Conservation (phyloP, 2,888 invertebrate genomes). For the Agriopis aurantiaria region DNA sequence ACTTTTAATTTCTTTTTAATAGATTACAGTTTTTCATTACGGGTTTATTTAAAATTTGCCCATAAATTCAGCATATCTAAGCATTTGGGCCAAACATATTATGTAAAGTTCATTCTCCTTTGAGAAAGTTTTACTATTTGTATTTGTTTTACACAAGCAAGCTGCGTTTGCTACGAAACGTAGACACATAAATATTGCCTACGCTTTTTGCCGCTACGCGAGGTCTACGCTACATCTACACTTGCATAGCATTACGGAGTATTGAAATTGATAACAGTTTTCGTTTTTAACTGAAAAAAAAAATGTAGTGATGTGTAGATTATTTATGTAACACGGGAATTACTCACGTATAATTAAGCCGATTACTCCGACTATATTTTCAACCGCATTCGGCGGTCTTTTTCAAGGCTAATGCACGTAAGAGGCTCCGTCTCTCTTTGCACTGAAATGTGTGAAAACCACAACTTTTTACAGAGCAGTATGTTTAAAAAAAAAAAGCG, state of each 20-base stretch:
- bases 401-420: too few species aligned
- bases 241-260: not conserved
- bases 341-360: too few species aligned
- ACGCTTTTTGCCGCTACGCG: not conserved
- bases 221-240: not conserved
- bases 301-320: too few species aligned
- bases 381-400: too few species aligned
- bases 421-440: too few species aligned
- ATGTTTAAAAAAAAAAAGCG: too few species aligned
- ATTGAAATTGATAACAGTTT: not conserved
- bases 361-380: too few species aligned
- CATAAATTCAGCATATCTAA: not conserved
- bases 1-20: constrained; percentile 3
- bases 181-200: not conserved
- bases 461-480: too few species aligned
- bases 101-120: not conserved
- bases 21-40: not conserved
- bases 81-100: not conserved
- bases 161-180: not conserved
- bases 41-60: not conserved
- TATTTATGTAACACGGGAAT: too few species aligned
- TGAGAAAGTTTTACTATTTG: not conserved
- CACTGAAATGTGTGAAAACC: too few species aligned
- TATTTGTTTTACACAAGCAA: not conserved
- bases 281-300: too few species aligned